Evolutionary conservation across 1,140 invertebrate species (phyloP).

Genomic region (Zaprionus taronus): DNA sequence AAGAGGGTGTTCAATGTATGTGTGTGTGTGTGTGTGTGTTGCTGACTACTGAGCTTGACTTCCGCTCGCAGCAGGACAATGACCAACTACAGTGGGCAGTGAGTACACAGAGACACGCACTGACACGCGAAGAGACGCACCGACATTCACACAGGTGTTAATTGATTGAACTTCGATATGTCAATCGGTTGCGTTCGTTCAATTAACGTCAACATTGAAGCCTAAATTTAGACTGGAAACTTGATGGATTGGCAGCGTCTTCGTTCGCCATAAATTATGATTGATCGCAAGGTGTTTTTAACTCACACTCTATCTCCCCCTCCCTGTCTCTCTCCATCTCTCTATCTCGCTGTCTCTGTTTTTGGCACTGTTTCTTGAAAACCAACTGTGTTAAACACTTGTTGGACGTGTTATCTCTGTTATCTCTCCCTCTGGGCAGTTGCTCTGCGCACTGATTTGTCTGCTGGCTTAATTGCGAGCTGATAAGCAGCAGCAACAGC

Average conservation of each 20-base stretch:
- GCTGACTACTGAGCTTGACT: constrained; percentile 4
- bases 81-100: background rate
- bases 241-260: constrained; percentile 53
- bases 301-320: background rate
- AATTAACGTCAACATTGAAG: constrained; percentile 53
- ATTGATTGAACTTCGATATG: constrained; percentile 54
- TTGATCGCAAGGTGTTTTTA: constrained; percentile 9
- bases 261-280: constrained; percentile 36
- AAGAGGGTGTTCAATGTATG: background rate
- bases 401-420: constrained; percentile 30
- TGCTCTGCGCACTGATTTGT: constrained; percentile 59
- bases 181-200: constrained; percentile 37
- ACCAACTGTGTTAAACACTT: constrained; percentile 31
- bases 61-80: constrained; percentile 26
- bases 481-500: constrained; percentile 56
- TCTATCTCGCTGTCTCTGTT: background rate
- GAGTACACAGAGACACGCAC: background rate
- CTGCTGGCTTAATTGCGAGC: constrained; percentile 56
- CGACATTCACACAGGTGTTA: constrained; percentile 36
- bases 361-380: constrained; percentile 4
- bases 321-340: background rate
- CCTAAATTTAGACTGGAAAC: constrained; percentile 53
- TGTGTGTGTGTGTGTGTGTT: background rate
- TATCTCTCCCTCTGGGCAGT: constrained; percentile 14
- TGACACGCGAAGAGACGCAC: constrained; percentile 6